A percentile compares a stretch with the other conserved stretches of the same genome.
phyloP scores from a whole-genome alignment of 1,140 invertebrate species.

The Cotesia typhae region DNA sequence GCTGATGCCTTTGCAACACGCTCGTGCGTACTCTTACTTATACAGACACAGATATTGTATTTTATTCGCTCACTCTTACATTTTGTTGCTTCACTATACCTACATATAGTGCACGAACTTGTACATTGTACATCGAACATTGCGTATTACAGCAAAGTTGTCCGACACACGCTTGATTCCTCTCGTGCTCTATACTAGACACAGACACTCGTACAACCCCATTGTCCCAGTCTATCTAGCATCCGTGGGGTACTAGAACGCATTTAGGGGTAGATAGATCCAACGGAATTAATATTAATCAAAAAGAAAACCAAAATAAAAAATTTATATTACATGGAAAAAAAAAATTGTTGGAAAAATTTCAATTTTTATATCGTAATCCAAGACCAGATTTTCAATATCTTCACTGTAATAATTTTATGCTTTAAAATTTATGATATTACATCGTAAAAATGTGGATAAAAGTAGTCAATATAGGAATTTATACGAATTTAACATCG shows the following conservation, averaged over 20 bases:
- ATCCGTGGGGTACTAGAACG: neutral
- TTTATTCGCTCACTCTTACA: conserved; percentile 1
- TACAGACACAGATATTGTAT: neutral
- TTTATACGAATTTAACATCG: too few relatives aligned
- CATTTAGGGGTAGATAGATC: neutral
- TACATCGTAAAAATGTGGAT: too few relatives aligned
- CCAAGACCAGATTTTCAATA: too few relatives aligned
- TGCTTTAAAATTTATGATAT: neutral
- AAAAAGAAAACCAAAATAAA: neutral
- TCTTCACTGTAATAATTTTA: too few relatives aligned
- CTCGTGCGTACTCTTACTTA: conserved; percentile 35
- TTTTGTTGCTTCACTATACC: conserved; percentile 30
- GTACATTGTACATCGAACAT: neutral
- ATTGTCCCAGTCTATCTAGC: neutral
- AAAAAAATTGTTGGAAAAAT: too few relatives aligned
- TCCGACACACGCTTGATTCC: neutral
- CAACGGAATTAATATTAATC: conserved; percentile 18
- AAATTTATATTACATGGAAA: too few relatives aligned
- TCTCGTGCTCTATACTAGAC: neutral
- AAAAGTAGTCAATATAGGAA: too few relatives aligned
- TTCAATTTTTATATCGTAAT: too few relatives aligned
- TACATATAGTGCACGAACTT: conserved; percentile 19
- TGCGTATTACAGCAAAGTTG: too few relatives aligned
- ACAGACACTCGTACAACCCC: neutral
- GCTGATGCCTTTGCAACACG: conserved; percentile 55